A percentile compares a stretch with the other conserved stretches of the same genome.
Evolutionary conservation across 2,113 vertebrate species (phyloP).

Genomic region (Willisornis vidua): DNA sequence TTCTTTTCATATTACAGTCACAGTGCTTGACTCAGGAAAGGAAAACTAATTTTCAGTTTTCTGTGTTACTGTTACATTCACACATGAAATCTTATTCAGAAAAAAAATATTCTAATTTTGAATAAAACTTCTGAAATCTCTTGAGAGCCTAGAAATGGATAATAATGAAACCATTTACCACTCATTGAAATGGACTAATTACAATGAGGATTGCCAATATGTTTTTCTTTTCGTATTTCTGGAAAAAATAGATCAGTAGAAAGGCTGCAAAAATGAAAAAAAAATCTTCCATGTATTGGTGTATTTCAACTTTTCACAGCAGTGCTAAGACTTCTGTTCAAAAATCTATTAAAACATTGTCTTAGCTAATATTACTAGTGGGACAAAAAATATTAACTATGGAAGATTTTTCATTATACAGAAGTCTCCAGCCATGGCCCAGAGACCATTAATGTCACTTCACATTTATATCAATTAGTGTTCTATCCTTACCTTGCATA

Average conservation of each 20-base stretch:
- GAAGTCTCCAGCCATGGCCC: background rate
- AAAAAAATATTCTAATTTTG: background rate
- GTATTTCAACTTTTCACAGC: background rate
- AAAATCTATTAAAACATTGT: constrained; percentile 8
- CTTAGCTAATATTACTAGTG: background rate
- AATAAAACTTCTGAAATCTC: background rate
- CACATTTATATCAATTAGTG: background rate
- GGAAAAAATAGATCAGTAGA: background rate
- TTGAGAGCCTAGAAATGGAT: background rate
- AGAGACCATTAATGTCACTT: constrained; percentile 20
- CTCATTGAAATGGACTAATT: background rate
- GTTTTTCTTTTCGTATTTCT: background rate
- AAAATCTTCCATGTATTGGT: background rate
- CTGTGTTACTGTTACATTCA: background rate
- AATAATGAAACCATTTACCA: background rate
- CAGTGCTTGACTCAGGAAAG: background rate
- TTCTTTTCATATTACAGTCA: constrained; percentile 18
- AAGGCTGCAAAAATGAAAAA: background rate
- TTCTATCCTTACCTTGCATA: constrained; percentile 3
- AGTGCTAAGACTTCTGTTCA: background rate
- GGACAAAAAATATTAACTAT: background rate
- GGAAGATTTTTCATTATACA: background rate
- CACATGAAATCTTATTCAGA: background rate
- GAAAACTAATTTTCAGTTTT: constrained; percentile 8
- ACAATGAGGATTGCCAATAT: background rate